Evolutionary conservation across 2,888 invertebrate species (phyloP).

Genomic region (Andricus quercusramuli): DNA sequence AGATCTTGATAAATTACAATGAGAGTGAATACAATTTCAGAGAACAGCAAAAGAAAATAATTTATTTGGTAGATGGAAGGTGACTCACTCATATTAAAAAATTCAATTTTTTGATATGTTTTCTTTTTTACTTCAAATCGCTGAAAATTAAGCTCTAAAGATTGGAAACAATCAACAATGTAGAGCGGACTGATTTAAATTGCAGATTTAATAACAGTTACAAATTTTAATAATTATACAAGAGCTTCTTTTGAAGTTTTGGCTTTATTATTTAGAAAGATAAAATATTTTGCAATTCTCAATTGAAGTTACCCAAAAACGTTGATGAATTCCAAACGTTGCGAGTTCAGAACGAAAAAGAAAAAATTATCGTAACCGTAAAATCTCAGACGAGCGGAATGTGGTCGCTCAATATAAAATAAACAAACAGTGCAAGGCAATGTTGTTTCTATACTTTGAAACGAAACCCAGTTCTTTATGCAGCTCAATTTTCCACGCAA

Average conservation of each 20-base stretch:
- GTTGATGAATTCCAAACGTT: no score
- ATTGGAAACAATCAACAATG: no score
- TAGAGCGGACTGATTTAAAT: no score
- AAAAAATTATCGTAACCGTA: background rate
- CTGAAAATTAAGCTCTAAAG: no score
- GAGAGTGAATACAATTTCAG: background rate
- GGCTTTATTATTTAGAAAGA: no score
- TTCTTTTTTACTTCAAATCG: background rate
- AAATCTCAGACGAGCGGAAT: background rate
- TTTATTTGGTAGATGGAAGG: background rate
- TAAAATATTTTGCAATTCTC: no score
- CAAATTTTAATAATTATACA: no score
- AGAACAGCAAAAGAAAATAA: no score
- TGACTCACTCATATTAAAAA: background rate
- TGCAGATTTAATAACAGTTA: no score
- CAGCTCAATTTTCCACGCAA: background rate
- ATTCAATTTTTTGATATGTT: background rate
- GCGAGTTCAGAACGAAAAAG: background rate
- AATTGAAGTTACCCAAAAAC: no score
- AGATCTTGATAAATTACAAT: background rate
- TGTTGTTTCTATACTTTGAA: background rate
- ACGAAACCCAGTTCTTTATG: background rate
- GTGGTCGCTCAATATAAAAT: background rate
- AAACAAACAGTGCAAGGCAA: constrained; percentile 4
- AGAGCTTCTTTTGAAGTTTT: no score